These are phyloP conservation scores for Oxyruncus cristatus DNA, from an alignment of 2,113 vertebrate genomes.

Conservation along the genomic window DNA sequence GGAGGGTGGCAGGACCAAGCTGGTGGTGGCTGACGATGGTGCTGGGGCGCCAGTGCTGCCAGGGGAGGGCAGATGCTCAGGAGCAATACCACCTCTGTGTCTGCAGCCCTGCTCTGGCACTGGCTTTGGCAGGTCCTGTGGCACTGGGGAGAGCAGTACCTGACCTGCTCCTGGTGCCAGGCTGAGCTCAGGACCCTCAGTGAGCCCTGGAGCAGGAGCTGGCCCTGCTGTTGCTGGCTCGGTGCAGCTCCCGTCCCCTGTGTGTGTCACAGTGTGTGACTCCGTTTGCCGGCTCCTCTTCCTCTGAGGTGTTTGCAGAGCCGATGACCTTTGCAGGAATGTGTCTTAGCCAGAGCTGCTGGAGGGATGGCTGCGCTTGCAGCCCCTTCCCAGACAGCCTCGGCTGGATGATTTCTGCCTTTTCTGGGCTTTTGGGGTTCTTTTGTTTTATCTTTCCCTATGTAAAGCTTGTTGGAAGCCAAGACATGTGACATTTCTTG, in stretches of 20 bases:
- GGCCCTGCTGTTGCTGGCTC: neutral
- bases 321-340: neutral
- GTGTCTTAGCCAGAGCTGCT: neutral
- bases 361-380: neutral
- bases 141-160: neutral
- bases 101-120: accelerated
- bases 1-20: neutral
- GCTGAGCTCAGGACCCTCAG: neutral
- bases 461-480: neutral
- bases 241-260: accelerated
- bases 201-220: neutral
- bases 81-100: accelerated
- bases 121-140: neutral
- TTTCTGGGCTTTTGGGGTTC: accelerated
- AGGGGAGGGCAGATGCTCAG: neutral
- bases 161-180: neutral
- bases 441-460: neutral
- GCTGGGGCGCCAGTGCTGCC: neutral
- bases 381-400: neutral
- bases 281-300: neutral
- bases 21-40: neutral
- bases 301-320: neutral
- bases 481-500: neutral
- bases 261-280: neutral
- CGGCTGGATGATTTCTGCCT: neutral